Evolutionary conservation across 2,113 vertebrate species (phyloP).

Genomic region (Tetraodon nigroviridis): DNA sequence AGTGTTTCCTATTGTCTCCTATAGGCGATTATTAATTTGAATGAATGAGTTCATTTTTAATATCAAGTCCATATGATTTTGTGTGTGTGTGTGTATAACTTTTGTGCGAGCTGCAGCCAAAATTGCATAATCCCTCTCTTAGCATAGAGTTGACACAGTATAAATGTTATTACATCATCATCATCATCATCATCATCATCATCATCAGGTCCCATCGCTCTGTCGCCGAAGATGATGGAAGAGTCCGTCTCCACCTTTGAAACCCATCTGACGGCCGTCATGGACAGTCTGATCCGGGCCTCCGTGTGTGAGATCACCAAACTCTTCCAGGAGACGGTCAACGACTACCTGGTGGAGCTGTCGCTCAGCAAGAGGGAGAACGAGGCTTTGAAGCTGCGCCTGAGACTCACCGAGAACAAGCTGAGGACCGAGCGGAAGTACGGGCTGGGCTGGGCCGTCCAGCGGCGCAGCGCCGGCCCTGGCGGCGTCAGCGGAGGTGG

Average conservation of each 20-base stretch:
- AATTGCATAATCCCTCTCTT: too few species aligned
- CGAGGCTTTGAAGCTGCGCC: constrained; percentile 72
- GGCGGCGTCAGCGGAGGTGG: constrained; percentile 35
- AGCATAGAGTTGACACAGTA: not conserved
- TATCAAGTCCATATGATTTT: too few species aligned
- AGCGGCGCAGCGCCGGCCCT: constrained; percentile 67
- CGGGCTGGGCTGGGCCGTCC: constrained; percentile 75
- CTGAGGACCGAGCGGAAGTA: constrained; percentile 75
- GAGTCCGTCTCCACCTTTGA: constrained; percentile 76
- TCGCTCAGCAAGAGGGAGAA: constrained; percentile 78
- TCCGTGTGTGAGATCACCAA: constrained; percentile 79
- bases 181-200: constrained; percentile 23
- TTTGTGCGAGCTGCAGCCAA: not conserved
- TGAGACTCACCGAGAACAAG: constrained; percentile 75
- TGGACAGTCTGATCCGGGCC: constrained; percentile 77
- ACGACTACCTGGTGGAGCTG: constrained; percentile 78
- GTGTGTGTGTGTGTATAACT: not conserved
- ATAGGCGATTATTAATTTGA: too few species aligned
- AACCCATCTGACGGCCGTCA: constrained; percentile 77
- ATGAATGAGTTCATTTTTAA: too few species aligned
- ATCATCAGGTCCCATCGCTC: constrained; percentile 5
- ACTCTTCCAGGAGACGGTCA: constrained; percentile 78
- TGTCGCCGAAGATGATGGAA: constrained; percentile 59
- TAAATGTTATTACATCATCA: not conserved
- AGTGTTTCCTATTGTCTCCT: not conserved